Evolutionary conservation across 1,140 invertebrate genomes (phyloP).

Genomic region (Polypedilum pembai): DNA sequence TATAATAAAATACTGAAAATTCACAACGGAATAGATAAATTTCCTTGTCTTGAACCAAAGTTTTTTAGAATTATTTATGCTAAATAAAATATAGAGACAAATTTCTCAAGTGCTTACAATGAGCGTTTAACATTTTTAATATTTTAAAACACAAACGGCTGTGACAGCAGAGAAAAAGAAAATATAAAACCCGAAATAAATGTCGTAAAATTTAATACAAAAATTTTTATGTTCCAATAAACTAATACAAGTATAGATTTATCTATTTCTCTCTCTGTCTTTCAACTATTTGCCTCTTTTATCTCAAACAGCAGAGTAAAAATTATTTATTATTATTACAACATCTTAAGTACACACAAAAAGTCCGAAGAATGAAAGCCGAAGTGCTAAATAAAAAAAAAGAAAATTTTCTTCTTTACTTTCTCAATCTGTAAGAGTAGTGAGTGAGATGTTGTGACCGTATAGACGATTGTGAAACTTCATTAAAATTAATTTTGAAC

Average conservation of each 20-base stretch:
- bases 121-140: no score
- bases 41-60: not conserved
- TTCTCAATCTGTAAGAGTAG: not conserved
- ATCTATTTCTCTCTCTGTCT: no score
- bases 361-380: conserved; percentile 16
- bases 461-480: not conserved
- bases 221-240: conserved; percentile 1
- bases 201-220: not conserved
- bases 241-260: not conserved
- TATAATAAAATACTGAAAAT: not conserved
- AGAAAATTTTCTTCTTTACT: no score
- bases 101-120: not conserved
- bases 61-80: not conserved
- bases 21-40: conserved; percentile 2
- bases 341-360: not conserved
- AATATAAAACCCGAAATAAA: not conserved
- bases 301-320: not conserved
- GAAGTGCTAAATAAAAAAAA: not conserved
- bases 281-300: conserved; percentile 5
- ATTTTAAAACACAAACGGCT: no score
- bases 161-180: no score
- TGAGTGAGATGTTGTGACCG: not conserved
- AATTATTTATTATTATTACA: not conserved
- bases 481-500: conserved; percentile 15
- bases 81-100: not conserved